Conservation (phyloP, 2,888 invertebrate genomes). For the Acanthosepion pharaonis region DNA sequence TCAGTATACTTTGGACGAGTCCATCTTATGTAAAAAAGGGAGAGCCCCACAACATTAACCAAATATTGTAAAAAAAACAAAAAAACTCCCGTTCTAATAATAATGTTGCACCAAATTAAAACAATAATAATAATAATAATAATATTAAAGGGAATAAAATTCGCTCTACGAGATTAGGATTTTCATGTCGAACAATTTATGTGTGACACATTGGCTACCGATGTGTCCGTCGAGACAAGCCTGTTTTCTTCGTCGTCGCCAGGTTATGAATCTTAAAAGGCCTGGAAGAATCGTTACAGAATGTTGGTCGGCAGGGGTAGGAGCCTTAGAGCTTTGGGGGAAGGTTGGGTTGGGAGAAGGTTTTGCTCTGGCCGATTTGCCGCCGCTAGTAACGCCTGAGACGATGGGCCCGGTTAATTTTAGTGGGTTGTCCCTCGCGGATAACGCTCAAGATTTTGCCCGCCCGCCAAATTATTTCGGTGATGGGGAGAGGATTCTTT, state of each 20-base stretch:
- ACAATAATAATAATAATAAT: too few relatives aligned
- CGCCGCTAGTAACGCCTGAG: background rate
- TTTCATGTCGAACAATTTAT: too few relatives aligned
- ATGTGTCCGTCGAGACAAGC: background rate
- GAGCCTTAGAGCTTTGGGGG: background rate
- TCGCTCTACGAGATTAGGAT: too few relatives aligned
- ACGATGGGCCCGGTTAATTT: slow-evolving; percentile 15
- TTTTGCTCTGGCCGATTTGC: background rate
- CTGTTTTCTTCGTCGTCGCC: background rate
- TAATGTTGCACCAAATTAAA: too few relatives aligned
- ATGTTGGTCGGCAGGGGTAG: background rate
- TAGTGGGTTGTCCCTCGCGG: background rate
- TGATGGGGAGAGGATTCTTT: background rate
- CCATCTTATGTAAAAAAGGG: too few relatives aligned
- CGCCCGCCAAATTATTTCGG: slow-evolving; percentile 9
- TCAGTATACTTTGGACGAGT: too few relatives aligned
- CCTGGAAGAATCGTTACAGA: background rate
- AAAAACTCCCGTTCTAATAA: too few relatives aligned
- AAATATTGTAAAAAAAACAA: too few relatives aligned
- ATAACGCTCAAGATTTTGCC: background rate
- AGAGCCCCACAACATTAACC: too few relatives aligned
- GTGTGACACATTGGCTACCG: too few relatives aligned
- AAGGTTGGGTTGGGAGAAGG: background rate
- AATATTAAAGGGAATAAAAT: too few relatives aligned
- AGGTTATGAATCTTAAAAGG: too few relatives aligned